These are phyloP conservation scores for Gephyroberyx darwinii DNA, from an alignment of 2,797 vertebrate species.

Conservation along the genomic window DNA sequence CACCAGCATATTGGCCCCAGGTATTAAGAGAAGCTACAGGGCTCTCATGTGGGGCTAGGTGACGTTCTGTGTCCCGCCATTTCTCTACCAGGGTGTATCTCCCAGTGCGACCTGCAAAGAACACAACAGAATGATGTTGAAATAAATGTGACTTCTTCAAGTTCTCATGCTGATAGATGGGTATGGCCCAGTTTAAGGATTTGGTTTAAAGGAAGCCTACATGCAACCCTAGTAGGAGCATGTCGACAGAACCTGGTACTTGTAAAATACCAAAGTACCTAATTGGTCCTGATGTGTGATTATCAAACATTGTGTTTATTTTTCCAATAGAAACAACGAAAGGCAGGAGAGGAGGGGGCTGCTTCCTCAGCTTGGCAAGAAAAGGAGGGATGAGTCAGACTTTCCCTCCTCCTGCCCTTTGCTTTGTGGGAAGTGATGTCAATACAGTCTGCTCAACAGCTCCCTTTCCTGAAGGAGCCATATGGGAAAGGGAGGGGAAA, in stretches of 20 bases:
- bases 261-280: conserved; percentile 18
- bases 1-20: conserved; percentile 98
- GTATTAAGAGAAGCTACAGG: conserved; percentile 95
- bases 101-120: conserved; percentile 90
- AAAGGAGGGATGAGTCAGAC: conserved; percentile 79
- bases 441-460: conserved; percentile 71
- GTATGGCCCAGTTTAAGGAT: not conserved
- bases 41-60: conserved; percentile 93
- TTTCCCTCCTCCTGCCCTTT: conserved; percentile 76
- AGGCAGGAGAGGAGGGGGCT: conserved; percentile 52
- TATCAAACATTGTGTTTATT: conserved; percentile 32
- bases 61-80: conserved; percentile 95
- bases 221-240: no score
- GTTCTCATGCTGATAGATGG: not conserved
- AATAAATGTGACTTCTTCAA: not conserved
- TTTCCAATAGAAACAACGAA: conserved; percentile 37
- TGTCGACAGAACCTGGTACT: not conserved
- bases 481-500: conserved; percentile 48
- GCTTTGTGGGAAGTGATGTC: conserved; percentile 78
- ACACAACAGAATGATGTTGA: conserved; percentile 1
- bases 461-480: conserved; percentile 65
- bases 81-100: conserved; percentile 97
- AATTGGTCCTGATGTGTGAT: conserved; percentile 49
- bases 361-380: conserved; percentile 73
- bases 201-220: not conserved